Percentiles rank a stretch among this genome's conserved stretches.
Conservation (phyloP, 1,140 invertebrate species). For the Odontomachus brunneus region DNA sequence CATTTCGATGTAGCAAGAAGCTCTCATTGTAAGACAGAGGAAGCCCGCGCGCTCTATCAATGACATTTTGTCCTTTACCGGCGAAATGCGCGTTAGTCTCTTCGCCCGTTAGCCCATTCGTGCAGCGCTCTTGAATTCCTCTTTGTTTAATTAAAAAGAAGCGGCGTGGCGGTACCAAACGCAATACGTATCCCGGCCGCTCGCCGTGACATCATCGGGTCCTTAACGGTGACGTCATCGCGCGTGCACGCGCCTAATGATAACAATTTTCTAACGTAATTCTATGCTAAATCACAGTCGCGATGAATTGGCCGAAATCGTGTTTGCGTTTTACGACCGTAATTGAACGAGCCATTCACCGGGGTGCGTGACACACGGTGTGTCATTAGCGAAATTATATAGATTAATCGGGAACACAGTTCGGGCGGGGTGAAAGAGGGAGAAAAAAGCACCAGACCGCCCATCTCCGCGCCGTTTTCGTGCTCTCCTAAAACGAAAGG, state of each 20-base stretch:
- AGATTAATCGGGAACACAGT: slow-evolving; percentile 49
- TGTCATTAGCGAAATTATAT: slow-evolving; percentile 56
- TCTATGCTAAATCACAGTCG: slow-evolving; percentile 30
- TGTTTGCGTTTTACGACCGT: slow-evolving; percentile 32
- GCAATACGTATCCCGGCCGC: not conserved
- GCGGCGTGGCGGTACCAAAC: not conserved
- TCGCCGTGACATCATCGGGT: not conserved
- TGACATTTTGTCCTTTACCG: slow-evolving; percentile 1
- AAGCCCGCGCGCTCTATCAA: not conserved
- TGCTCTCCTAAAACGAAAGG: slow-evolving; percentile 8
- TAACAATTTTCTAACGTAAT: slow-evolving; percentile 29
- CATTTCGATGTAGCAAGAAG: slow-evolving; percentile 15
- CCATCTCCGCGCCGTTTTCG: no score
- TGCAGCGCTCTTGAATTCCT: not conserved
- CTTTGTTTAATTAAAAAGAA: slow-evolving; percentile 27
- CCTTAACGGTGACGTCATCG: slow-evolving; percentile 11
- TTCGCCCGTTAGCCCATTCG: not conserved
- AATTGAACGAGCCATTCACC: slow-evolving; percentile 46
- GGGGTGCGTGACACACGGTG: slow-evolving; percentile 27
- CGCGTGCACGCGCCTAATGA: slow-evolving; percentile 39
- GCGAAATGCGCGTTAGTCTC: not conserved
- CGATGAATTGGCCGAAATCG: slow-evolving; percentile 43
- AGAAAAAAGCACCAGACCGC: slow-evolving; percentile 1
- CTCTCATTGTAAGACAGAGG: slow-evolving; percentile 2
- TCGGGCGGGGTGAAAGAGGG: not conserved